Percentiles rank a stretch among this genome's conserved stretches.
These are phyloP conservation scores for Lasius platythorax DNA, from an alignment of 2,888 invertebrate species.

Conservation along the genomic window DNA sequence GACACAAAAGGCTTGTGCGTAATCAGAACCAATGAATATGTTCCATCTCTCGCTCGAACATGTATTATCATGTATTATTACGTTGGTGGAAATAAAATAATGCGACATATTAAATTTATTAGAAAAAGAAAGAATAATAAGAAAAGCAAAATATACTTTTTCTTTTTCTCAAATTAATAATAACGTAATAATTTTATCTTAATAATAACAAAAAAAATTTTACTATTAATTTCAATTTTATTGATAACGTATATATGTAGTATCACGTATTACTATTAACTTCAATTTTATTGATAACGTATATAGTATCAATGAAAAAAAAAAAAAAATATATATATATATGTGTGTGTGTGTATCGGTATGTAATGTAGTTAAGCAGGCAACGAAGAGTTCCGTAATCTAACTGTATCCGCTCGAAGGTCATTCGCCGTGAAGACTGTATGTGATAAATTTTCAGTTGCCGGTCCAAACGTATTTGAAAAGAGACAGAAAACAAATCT, in stretches of 20 bases:
- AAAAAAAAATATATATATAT: not conserved
- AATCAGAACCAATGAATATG: not conserved
- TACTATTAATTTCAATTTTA: not conserved
- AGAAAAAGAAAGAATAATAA: not conserved
- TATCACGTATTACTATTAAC: too few relatives aligned
- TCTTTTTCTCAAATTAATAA: not conserved
- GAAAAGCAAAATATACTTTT: not conserved
- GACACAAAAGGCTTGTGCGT: not conserved
- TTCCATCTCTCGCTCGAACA: not conserved
- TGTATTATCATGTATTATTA: not conserved
- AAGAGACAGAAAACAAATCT: not conserved
- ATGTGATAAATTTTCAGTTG: not conserved
- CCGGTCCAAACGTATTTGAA: not conserved
- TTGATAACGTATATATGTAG: too few relatives aligned
- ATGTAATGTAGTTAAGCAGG: not conserved
- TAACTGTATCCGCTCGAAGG: slow-evolving; percentile 39
- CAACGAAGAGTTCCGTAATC: slow-evolving; percentile 43
- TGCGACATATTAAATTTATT: slow-evolving; percentile 5
- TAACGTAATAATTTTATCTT: not conserved
- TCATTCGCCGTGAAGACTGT: slow-evolving; percentile 24
- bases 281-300: too few relatives aligned
- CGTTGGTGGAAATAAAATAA: not conserved
- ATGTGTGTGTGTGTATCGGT: not conserved
- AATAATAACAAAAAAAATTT: not conserved
- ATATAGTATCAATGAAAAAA: not conserved